Evolutionary conservation across 2,113 vertebrate genomes (phyloP), one percentile per base, ranked within the genome.

Genomic region (Cepphus grylle): DNA sequence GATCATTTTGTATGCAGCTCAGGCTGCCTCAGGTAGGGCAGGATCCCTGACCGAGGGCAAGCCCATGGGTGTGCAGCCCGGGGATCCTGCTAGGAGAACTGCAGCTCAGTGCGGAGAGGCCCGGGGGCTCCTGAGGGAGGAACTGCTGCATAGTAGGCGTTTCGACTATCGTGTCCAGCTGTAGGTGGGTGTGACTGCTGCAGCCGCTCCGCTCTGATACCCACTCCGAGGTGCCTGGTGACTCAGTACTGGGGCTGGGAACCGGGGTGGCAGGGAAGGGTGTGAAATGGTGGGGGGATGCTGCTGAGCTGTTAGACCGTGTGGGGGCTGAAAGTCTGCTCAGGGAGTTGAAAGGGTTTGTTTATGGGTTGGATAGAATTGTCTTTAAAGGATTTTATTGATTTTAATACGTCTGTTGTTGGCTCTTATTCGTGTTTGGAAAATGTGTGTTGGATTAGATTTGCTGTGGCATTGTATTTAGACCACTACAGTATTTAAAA

Each of bases 101-200:
- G 66, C 34, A 34, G 71, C 58, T 82, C 43, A 0, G 40, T 0
- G 0, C 1, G 0, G 27, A n/a, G 72, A 40, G 53, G 70, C 52
- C 55, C 15, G 2, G 26, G 38, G 38, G 29, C 47, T 76, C 65
- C 52, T 22, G 29, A 3, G 5, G 40, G 19, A 36, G 69, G 15
- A 81, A 1, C 40, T 59, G 71, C 26, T 1, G 34, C 36, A 1
- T 0, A 2, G 40, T 8, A 4, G 43, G 34, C 5, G 18, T 72
- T 70, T 14, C 8, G 61, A 0, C 38, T 96, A 29, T 93, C 19
- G 0, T 25, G 26, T 27, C 70, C 84, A n/a, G 92, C 93, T 52
- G 89, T 36, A 8, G 58, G 93, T 71, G 84, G 71, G 84, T 94
- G 94, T 29, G 78, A 67, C 77, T 38, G 89, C 89, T 91, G 90